Percentiles rank a stretch among this genome's conserved stretches.
Evolutionary conservation across 92 coral and sea anemone genomes (phyloP).

Genomic region (Siderastrea siderea): DNA sequence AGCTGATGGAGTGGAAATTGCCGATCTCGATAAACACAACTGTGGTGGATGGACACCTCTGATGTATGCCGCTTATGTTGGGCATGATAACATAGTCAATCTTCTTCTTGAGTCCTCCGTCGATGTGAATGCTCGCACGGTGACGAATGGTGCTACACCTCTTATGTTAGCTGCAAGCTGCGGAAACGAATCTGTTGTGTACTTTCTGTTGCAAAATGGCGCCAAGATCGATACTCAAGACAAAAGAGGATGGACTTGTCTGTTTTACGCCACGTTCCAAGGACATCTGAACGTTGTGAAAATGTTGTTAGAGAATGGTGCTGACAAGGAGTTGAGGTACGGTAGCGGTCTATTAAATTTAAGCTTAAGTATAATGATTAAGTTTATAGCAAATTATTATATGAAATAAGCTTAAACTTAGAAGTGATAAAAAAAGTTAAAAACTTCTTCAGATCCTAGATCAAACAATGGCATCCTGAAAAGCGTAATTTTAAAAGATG

Average conservation of each 20-base stretch:
- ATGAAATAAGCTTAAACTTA: too few species aligned
- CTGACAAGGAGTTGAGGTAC: conserved; percentile 86
- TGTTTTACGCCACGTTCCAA: conserved; percentile 89
- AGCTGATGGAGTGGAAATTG: conserved; percentile 53
- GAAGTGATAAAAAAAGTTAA: too few species aligned
- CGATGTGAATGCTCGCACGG: conserved; percentile 68
- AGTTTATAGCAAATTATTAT: too few species aligned
- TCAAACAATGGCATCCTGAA: too few species aligned
- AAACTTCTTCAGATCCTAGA: too few species aligned
- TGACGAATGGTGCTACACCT: conserved; percentile 76
- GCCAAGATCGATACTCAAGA: conserved; percentile 89
- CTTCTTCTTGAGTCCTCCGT: conserved; percentile 78
- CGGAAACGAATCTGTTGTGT: conserved; percentile 85
- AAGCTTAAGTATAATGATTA: too few species aligned
- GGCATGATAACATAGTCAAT: conserved; percentile 83
- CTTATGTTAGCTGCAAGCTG: conserved; percentile 94
- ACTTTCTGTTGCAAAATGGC: conserved; percentile 79
- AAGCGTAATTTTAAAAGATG: too few species aligned
- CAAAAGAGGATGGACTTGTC: conserved; percentile 75
- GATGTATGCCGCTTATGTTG: conserved; percentile 94
- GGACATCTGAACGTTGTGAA: conserved; percentile 85
- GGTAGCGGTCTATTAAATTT: background rate
- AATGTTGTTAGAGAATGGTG: conserved; percentile 80
- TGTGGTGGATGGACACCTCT: conserved; percentile 94
- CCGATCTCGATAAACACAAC: conserved; percentile 75